Evolutionary conservation across 1,140 invertebrate species (phyloP).

Genomic region (Cherax quadricarinatus): DNA sequence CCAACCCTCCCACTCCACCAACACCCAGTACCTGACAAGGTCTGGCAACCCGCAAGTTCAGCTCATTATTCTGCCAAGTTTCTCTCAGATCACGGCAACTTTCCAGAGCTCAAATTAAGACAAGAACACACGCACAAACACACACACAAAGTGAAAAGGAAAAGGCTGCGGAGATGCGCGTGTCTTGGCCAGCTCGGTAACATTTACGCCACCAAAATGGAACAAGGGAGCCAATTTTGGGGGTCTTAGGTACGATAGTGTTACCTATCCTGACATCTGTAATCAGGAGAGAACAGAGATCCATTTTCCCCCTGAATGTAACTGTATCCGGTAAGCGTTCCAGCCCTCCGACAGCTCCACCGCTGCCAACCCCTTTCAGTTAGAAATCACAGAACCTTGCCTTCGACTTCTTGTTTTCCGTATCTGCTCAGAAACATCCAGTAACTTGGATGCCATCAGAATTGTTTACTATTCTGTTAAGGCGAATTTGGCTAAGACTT

Average conservation of each 20-base stretch:
- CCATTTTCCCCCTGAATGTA: constrained; percentile 20
- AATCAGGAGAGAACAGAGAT: constrained; percentile 33
- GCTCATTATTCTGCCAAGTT: neutral
- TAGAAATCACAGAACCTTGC: no score
- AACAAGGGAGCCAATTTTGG: neutral
- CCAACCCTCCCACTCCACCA: no score
- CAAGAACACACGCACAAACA: neutral
- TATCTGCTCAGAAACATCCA: no score
- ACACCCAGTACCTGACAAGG: neutral
- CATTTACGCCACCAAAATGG: neutral
- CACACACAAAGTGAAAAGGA: no score
- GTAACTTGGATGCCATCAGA: no score
- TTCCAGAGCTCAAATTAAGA: neutral
- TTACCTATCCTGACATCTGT: constrained; percentile 37
- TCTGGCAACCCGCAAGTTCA: neutral
- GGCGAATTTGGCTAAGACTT: no score
- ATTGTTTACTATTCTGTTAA: no score
- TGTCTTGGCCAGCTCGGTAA: neutral
- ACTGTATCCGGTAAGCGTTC: constrained; percentile 21
- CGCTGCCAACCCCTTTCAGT: neutral
- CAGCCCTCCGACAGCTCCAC: constrained; percentile 8
- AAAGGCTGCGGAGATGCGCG: neutral
- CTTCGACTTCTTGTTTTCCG: no score
- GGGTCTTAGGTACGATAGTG: neutral
- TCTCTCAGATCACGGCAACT: neutral